Base-by-base conservation (phyloP, 2,888 invertebrate species). In the Patella depressa region DNA sequence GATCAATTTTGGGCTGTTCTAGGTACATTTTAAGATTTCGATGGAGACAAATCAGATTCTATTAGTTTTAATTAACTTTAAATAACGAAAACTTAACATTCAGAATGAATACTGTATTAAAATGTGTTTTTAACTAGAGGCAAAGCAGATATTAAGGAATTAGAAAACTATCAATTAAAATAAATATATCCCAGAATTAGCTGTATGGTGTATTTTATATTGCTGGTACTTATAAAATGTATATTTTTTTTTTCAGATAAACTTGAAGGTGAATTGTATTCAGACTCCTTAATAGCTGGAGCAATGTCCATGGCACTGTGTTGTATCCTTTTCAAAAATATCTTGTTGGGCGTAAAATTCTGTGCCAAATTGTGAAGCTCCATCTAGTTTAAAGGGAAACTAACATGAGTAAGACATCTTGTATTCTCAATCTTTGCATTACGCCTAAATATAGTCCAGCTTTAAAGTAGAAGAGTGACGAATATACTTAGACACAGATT, bases 251-350 rank as follows among this genome's bases (percentile, higher is more conserved):
- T 45, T 85, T 53, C 81, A 89, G 90, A 85, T 80, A 65, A 19
- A 65, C 78, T 85, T 73, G 84, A 85, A 54, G 82, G 83, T 45
- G 88, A 89, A 59, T 79, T 89, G 72, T 85, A 87, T 73, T 84
- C 88, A 34, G 92, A 93, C 75, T 92, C 92, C 2, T 85, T 93
- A 57, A 85, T 98, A 71, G 97, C 98, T 0, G 98, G 98, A 34
- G 96, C 97, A 12, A 93, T 98, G 87, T 94, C 96, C 0, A 96
- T 97, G 95, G 96, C 95, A 0, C 92, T 98, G 7, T 97, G 98
- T 91, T 97, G 96, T 89, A 96, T 98, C 89, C 90, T 90, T 89
- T n/a, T 24, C 29, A 19, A 11, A 55, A 15, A 45, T 29, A 45
- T 15, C 14, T 4, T 19, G 45, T 12, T 65, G 17, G 53, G n/a